A percentile compares a stretch with the other conserved stretches of the same genome.
phyloP scores from a whole-genome alignment of 2,797 vertebrate genomes.

The Cossypha polioptera region DNA sequence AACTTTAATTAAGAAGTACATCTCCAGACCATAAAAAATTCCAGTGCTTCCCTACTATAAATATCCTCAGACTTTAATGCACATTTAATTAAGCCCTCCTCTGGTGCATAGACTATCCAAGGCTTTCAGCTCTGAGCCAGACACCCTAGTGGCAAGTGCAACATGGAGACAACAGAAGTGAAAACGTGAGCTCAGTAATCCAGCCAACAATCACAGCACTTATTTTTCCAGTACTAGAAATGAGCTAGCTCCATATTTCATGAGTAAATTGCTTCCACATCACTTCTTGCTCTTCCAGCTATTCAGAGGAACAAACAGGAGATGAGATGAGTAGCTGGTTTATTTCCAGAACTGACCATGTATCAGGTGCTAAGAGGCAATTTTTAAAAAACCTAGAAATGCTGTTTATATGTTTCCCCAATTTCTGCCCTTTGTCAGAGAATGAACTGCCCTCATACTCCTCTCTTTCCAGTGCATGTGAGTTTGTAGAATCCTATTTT shows the following conservation, averaged over 20 bases:
- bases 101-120: background rate
- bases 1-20: slow-evolving; percentile 63
- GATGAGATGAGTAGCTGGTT: background rate
- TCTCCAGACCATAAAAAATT: slow-evolving; percentile 30
- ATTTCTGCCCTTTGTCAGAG: background rate
- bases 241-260: background rate
- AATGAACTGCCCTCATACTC: background rate
- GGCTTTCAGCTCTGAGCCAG: background rate
- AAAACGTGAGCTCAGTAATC: background rate
- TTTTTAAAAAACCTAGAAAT: background rate
- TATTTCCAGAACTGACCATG: background rate
- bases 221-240: background rate
- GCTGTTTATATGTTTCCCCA: background rate
- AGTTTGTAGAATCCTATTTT: slow-evolving; percentile 19
- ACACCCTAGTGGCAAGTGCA: background rate
- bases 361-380: background rate
- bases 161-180: background rate
- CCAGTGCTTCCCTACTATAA: slow-evolving; percentile 42
- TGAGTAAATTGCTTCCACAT: background rate
- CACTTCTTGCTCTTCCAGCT: background rate
- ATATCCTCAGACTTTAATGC: slow-evolving; percentile 56
- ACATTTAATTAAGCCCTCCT: slow-evolving; percentile 64
- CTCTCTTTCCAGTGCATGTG: background rate
- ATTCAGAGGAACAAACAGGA: background rate
- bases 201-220: background rate